Evolutionary conservation across 2,113 vertebrate genomes (phyloP).

Genomic region (Hystrix brachyura): DNA sequence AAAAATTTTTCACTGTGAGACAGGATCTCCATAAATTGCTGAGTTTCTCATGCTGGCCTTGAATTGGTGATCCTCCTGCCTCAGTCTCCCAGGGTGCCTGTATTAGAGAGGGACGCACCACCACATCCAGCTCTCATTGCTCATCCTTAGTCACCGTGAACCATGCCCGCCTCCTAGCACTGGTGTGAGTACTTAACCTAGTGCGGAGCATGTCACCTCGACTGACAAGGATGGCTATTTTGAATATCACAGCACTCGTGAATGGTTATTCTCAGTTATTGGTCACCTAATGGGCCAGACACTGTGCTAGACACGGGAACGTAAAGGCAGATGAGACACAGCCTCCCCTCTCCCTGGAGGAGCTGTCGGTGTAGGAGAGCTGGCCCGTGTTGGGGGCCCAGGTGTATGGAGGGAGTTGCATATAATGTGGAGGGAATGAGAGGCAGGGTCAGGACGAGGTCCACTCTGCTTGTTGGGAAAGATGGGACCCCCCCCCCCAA

Average conservation of each 20-base stretch:
- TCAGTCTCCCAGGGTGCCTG: neutral
- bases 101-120: neutral
- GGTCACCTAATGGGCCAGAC: neutral
- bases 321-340: neutral
- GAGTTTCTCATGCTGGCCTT: neutral
- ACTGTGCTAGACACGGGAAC: neutral
- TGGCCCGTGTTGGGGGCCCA: neutral
- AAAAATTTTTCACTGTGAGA: neutral
- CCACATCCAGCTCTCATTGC: neutral
- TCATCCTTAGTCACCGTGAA: neutral
- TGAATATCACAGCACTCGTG: neutral
- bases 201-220: neutral
- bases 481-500: accelerated
- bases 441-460: neutral
- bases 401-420: neutral
- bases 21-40: neutral
- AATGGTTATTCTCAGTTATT: neutral
- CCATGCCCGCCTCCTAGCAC: neutral
- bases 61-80: neutral
- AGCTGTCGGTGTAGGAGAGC: neutral
- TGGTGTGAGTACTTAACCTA: neutral
- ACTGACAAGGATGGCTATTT: neutral
- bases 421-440: neutral
- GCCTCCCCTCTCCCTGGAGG: neutral
- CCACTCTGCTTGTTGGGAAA: neutral